Conservation (phyloP, 2,888 invertebrate species). For the Agrotis clavis region DNA sequence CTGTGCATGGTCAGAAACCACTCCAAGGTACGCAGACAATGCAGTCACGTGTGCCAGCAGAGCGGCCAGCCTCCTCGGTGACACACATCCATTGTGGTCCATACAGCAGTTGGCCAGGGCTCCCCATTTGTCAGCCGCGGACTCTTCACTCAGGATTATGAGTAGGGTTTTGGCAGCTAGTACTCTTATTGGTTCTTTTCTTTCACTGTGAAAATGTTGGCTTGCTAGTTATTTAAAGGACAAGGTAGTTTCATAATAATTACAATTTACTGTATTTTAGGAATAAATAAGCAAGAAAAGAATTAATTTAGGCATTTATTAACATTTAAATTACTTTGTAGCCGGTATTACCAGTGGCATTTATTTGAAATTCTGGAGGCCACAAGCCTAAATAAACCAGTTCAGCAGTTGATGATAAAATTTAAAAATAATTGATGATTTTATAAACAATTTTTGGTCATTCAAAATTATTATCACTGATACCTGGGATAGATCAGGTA, state of each 20-base stretch:
- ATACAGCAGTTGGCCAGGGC: conserved; percentile 94
- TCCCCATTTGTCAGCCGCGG: conserved; percentile 92
- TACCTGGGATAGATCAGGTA: no score
- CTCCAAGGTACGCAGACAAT: conserved; percentile 91
- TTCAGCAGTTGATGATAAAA: background rate
- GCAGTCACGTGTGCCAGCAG: conserved; percentile 92
- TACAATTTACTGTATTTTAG: background rate
- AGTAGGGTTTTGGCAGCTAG: conserved; percentile 93
- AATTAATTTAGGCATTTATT: background rate
- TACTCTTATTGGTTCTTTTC: conserved; percentile 92
- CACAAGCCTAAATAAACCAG: background rate
- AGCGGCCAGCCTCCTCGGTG: conserved; percentile 91
- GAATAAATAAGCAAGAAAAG: no score
- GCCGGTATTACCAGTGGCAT: background rate
- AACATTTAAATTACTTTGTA: background rate
- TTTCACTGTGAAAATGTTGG: conserved; percentile 83
- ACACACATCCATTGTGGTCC: conserved; percentile 94
- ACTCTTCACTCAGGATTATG: conserved; percentile 92
- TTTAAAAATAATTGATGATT: no score
- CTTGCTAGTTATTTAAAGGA: background rate
- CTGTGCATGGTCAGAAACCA: conserved; percentile 92
- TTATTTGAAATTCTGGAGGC: conserved; percentile 11
- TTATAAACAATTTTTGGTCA: no score
- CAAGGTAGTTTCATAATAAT: no score
- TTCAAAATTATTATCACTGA: no score